Percentiles rank a stretch among this genome's conserved stretches.
phyloP scores from a whole-genome alignment of 2,888 invertebrate genomes.

The Chrysomela aeneicollis region DNA sequence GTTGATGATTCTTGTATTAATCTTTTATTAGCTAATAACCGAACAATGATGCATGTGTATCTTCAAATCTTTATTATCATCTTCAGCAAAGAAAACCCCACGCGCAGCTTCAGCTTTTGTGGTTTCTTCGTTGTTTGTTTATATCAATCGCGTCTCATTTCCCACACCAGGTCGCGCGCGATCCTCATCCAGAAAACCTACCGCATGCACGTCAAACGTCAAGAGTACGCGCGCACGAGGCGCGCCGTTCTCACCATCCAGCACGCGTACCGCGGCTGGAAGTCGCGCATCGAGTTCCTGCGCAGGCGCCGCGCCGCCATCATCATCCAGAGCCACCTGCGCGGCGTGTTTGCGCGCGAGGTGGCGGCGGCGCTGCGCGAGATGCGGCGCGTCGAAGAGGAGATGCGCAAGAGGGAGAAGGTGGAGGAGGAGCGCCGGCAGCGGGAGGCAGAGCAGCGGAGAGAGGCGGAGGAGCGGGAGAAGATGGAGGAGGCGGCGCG shows the following conservation, averaged over 20 bases:
- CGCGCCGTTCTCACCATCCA: constrained; percentile 79
- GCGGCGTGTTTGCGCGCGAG: constrained; percentile 91
- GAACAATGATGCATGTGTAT: too few relatives aligned
- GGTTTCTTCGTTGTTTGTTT: too few relatives aligned
- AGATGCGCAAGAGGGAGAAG: constrained; percentile 81
- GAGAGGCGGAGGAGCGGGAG: constrained; percentile 57
- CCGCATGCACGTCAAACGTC: constrained; percentile 71
- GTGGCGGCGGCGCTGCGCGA: constrained; percentile 86
- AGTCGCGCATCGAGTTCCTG: constrained; percentile 81
- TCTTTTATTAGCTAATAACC: too few relatives aligned
- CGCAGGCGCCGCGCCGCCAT: constrained; percentile 83
- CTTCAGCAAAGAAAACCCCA: too few relatives aligned
- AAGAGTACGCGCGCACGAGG: constrained; percentile 72
- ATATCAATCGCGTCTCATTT: too few relatives aligned
- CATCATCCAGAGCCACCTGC: constrained; percentile 83
- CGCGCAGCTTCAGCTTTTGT: too few relatives aligned
- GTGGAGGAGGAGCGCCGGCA: constrained; percentile 75
- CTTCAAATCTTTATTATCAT: too few relatives aligned
- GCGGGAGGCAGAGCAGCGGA: constrained; percentile 68
- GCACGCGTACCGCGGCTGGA: constrained; percentile 87
- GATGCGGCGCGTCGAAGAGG: constrained; percentile 86
- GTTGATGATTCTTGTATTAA: too few relatives aligned
- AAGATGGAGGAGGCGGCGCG: constrained; percentile 67
- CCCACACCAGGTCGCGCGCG: constrained; percentile 71
- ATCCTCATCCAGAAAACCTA: constrained; percentile 78